Conservation (phyloP, 2,113 vertebrate genomes). For the Noturus placidus region DNA sequence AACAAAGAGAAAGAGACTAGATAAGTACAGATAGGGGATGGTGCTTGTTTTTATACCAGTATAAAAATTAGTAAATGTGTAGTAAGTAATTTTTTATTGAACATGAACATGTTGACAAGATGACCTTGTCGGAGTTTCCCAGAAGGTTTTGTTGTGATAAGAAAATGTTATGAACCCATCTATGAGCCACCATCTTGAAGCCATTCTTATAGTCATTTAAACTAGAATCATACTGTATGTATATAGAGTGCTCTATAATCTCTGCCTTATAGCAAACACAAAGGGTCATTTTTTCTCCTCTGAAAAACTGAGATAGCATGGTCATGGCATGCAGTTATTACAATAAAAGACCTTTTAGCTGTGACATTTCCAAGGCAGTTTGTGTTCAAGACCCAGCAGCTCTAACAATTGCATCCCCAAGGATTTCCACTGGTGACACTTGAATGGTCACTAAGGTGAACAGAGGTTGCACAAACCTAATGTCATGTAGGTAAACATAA, state of each 20-base stretch:
- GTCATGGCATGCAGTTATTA: not conserved
- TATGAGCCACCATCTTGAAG: not conserved
- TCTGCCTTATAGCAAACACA: not conserved
- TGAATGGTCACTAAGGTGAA: constrained; percentile 32
- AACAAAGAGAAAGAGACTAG: not conserved
- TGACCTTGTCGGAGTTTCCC: not conserved
- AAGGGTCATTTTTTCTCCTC: not conserved
- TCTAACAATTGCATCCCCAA: constrained; percentile 17
- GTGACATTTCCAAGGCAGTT: constrained; percentile 26
- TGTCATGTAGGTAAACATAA: constrained; percentile 25
- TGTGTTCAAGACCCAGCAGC: constrained; percentile 1
- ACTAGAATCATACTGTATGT: not conserved
- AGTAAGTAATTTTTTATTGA: not conserved
- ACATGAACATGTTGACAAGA: not conserved
- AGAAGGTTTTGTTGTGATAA: not conserved
- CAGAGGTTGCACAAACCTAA: constrained; percentile 7
- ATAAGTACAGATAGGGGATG: not conserved
- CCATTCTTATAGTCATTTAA: not conserved
- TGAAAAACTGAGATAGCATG: not conserved
- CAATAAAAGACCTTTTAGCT: not conserved
- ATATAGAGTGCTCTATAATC: not conserved
- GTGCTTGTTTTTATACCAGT: not conserved
- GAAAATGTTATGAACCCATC: not conserved
- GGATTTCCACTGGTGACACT: constrained; percentile 22
- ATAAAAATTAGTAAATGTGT: not conserved